Percentiles rank a stretch among this genome's conserved stretches.
These are phyloP conservation scores for Crotalus horridus DNA, from an alignment of 2,113 vertebrate species.

Conservation along the genomic window DNA sequence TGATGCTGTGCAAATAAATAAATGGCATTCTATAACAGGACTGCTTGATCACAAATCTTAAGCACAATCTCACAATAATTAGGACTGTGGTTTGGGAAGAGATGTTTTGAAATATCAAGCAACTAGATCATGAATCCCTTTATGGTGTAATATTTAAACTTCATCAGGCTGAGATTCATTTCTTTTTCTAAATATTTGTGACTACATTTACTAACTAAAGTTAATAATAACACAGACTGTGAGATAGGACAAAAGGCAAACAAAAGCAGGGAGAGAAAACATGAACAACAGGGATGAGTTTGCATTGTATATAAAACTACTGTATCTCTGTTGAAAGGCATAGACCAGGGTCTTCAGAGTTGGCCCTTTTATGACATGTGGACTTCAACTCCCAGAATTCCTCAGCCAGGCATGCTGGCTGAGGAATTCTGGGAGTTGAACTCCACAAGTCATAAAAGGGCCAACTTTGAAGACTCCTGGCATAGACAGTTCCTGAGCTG, in stretches of 20 bases:
- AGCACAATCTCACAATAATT: background rate
- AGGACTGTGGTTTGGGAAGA: background rate
- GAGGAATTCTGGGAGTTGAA: no score
- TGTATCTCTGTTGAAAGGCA: background rate
- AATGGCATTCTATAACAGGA: background rate
- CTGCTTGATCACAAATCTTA: background rate
- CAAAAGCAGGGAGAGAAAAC: background rate
- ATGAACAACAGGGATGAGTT: background rate
- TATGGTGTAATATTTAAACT: background rate
- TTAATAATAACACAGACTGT: background rate
- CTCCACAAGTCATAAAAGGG: no score
- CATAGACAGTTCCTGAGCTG: background rate
- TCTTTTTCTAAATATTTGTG: background rate
- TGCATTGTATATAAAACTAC: background rate
- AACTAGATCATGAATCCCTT: background rate
- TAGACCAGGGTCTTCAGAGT: background rate
- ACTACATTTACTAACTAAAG: background rate
- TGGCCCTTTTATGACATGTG: no score
- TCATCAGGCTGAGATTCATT: background rate
- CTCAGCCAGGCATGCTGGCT: no score
- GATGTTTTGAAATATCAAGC: background rate
- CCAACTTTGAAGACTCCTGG: no score
- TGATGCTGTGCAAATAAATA: conserved; percentile 9
- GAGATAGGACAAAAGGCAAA: background rate
- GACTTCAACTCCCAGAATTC: no score